Conservation (phyloP, 2,888 invertebrate species). For the Agonopterix arenella region DNA sequence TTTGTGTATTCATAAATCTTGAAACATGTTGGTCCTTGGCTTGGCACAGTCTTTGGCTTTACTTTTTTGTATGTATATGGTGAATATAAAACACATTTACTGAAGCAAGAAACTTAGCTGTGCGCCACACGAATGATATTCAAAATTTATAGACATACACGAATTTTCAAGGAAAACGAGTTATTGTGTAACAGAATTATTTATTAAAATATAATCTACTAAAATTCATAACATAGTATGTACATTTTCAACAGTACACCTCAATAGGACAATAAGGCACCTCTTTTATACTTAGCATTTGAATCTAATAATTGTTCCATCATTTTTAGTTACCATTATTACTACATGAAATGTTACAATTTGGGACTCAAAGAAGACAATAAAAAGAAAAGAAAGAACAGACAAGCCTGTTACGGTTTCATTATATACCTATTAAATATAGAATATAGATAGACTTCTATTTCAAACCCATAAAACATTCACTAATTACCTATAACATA, state of each 20-base stretch:
- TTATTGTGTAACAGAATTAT: constrained; percentile 54
- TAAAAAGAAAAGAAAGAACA: no score
- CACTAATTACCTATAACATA: constrained; percentile 32
- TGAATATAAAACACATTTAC: neutral
- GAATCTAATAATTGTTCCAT: constrained; percentile 2
- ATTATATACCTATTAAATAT: constrained; percentile 18
- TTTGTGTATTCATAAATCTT: neutral
- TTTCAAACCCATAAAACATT: constrained; percentile 37
- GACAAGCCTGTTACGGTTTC: neutral
- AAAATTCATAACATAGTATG: constrained; percentile 69
- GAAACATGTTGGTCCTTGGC: neutral
- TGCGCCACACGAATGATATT: neutral
- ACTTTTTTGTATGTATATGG: neutral
- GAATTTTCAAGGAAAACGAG: constrained; percentile 20
- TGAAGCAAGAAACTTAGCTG: neutral
- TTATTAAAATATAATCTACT: constrained; percentile 69
- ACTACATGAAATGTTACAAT: no score
- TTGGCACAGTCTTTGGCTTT: neutral
- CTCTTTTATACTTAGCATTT: constrained; percentile 26
- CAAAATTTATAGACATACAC: neutral
- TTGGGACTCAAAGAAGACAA: no score
- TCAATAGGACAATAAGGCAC: constrained; percentile 64
- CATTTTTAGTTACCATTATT: no score
- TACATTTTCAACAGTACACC: constrained; percentile 71
- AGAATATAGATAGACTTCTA: constrained; percentile 18